Percentiles rank a stretch among this genome's conserved stretches.
phyloP scores from a whole-genome alignment of 37 sponge, comb jelly and placozoan genomes.

The Aplysina aerophoba region DNA sequence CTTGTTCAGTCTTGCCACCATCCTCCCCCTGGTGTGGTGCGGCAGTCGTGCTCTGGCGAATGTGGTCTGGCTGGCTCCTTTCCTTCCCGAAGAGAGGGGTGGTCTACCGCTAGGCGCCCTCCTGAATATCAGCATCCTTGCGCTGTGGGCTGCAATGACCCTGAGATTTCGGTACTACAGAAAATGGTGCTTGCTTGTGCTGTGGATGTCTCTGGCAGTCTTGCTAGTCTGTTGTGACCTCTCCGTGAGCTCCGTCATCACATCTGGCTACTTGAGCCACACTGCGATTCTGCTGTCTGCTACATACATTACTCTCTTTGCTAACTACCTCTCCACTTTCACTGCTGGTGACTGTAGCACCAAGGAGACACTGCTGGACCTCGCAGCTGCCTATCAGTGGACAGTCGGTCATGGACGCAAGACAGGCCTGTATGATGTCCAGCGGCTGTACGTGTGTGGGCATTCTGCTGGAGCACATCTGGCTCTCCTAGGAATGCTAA shows the following conservation, averaged over 20 bases:
- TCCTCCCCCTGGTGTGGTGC: neutral
- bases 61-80: no score
- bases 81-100: no score
- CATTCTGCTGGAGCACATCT: slow-evolving; percentile 39
- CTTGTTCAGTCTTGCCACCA: slow-evolving; percentile 1
- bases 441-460: slow-evolving; percentile 14
- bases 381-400: neutral
- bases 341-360: neutral
- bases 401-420: neutral
- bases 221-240: no score
- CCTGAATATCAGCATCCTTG: neutral
- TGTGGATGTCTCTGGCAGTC: neutral
- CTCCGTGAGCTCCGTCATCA: no score
- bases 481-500: neutral
- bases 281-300: no score
- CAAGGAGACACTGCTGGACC: slow-evolving; percentile 5
- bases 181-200: neutral
- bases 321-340: no score
- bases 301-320: no score
- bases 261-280: no score
- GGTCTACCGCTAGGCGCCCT: neutral
- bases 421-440: neutral
- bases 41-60: no score
- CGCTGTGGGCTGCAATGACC: slow-evolving; percentile 6
- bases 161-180: neutral